These are phyloP conservation scores for Poecilia picta DNA, from an alignment of 2,797 vertebrate genomes.

Conservation along the genomic window DNA sequence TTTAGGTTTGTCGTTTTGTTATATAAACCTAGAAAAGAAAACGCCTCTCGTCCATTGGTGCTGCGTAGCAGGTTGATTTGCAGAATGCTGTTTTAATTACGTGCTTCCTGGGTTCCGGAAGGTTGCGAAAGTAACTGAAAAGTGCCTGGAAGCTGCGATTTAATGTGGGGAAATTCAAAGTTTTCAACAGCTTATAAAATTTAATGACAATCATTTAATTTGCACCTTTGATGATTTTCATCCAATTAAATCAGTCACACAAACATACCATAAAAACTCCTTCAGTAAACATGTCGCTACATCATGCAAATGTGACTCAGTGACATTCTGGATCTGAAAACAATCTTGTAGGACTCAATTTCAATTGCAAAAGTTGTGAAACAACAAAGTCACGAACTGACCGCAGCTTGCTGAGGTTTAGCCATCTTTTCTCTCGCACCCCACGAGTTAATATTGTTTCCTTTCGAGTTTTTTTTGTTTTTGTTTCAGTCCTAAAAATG, in stretches of 20 bases:
- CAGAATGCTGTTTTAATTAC: neutral
- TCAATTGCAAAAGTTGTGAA: neutral
- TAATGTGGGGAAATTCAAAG: neutral
- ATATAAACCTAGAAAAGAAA: neutral
- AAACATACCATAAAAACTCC: neutral
- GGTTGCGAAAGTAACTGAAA: neutral
- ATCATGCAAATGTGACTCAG: neutral
- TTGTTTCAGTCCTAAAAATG: neutral
- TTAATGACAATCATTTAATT: neutral
- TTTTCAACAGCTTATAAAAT: neutral
- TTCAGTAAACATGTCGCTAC: neutral
- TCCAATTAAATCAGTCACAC: neutral
- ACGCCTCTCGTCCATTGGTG: neutral
- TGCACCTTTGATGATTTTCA: neutral
- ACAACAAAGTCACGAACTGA: neutral
- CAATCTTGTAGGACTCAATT: neutral
- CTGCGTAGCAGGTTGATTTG: neutral
- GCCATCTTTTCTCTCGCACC: neutral
- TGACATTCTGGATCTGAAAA: neutral
- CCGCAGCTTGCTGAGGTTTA: neutral
- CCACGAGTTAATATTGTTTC: neutral
- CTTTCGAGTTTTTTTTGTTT: neutral
- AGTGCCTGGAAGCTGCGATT: neutral
- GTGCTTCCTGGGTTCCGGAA: neutral
- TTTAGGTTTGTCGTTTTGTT: neutral